phyloP scores from a whole-genome alignment of 2,113 vertebrate genomes.

The Macquaria australasica region DNA sequence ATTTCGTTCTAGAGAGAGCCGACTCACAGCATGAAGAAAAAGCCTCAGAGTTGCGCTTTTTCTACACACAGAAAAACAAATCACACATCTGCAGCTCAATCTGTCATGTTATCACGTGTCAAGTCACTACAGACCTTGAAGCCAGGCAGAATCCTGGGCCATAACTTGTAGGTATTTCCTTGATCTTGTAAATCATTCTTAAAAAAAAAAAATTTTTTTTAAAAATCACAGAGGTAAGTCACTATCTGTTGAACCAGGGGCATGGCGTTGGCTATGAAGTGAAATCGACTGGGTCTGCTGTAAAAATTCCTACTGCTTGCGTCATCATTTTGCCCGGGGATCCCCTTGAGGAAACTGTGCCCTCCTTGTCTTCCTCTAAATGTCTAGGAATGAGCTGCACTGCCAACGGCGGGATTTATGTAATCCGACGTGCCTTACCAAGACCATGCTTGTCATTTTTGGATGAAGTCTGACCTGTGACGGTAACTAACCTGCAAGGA shows the following conservation, averaged over 20 bases:
- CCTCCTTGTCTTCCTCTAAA: conserved; percentile 50
- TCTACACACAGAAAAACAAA: background rate
- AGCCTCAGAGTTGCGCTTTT: too few species aligned
- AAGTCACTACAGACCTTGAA: background rate
- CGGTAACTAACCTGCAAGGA: conserved; percentile 22
- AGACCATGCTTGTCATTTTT: conserved; percentile 20
- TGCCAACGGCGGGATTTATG: conserved; percentile 50
- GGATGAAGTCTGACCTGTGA: conserved; percentile 42
- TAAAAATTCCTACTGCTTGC: conserved; percentile 23
- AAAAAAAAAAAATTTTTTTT: background rate
- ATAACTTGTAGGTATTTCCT: background rate
- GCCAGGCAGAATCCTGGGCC: background rate
- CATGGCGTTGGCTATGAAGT: background rate
- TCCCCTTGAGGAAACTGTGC: conserved; percentile 46
- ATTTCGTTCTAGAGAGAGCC: background rate
- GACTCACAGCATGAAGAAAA: background rate
- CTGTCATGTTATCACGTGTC: background rate
- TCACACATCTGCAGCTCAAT: background rate
- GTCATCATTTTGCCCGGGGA: conserved; percentile 24
- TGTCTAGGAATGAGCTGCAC: conserved; percentile 44
- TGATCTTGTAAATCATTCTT: background rate
- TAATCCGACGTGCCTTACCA: conserved; percentile 37
- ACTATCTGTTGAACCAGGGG: background rate
- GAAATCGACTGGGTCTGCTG: background rate
- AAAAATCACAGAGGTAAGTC: background rate